These are phyloP conservation scores for Troglohyphantes excavatus DNA, from an alignment of 2,888 invertebrate genomes.

Conservation along the genomic window DNA sequence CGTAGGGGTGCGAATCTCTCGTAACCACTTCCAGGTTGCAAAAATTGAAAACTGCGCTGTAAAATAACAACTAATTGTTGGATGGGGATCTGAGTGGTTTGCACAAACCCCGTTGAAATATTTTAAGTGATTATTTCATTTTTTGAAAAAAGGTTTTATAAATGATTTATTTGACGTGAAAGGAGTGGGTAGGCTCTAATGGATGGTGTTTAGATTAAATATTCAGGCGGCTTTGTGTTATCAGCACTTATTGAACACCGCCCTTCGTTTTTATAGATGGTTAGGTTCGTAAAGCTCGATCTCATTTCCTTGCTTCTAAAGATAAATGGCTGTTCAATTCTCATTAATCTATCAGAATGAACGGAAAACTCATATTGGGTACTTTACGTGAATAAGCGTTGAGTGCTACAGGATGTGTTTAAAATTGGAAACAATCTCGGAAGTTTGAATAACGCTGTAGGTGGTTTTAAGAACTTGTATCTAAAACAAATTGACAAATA, in stretches of 20 bases:
- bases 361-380: background rate
- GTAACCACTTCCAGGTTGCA: constrained; percentile 7
- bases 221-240: constrained; percentile 5
- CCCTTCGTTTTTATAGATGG: constrained; percentile 9
- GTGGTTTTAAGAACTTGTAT: too few relatives aligned
- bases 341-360: constrained; percentile 6
- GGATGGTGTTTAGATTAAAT: constrained; percentile 6
- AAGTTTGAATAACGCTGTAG: background rate
- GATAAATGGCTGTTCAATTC: constrained; percentile 1
- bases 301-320: constrained; percentile 9
- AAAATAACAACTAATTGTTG: background rate
- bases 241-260: background rate
- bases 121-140: constrained; percentile 5
- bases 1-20: constrained; percentile 20
- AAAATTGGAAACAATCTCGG: background rate
- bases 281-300: background rate
- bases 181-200: background rate
- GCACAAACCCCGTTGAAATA: background rate
- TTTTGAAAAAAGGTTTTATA: background rate
- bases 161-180: constrained; percentile 1
- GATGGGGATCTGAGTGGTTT: background rate
- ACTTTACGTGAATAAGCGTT: background rate
- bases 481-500: too few relatives aligned
- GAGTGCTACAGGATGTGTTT: background rate
- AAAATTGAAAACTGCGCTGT: background rate